Evolutionary conservation across 2,888 invertebrate genomes (phyloP), one percentile per base, ranked within the genome.

Genomic region (Helobdella robusta): DNA sequence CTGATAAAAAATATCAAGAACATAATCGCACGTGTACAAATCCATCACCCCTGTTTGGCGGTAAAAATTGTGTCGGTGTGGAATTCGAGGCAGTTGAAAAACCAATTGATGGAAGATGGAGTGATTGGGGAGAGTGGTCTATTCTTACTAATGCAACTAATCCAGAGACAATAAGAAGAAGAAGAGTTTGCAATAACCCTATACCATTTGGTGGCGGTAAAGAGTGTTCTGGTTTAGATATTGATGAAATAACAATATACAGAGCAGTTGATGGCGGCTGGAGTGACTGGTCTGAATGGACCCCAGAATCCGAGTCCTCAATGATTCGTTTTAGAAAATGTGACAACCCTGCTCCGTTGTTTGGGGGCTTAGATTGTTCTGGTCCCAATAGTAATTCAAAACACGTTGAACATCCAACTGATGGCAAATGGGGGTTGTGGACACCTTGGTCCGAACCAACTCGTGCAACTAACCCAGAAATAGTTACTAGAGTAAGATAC

Each of bases 1-100:
- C 34, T 18, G 36, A 35, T 40, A 40, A 40, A 30, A 11, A 56
- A 56, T n/a, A 56, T 30, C n/a, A 30, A 3, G 32, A 30, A 50
- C 70, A 79, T 6, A 66, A 68, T 2, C 73, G 79, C 28, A 67
- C 70, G 2, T 79, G 79, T 71, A 72, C 76, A 67, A 73, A 73
- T 56, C 78, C 79, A 1, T 63, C 68, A 15, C 75, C 78, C 1
- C 69, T 70, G 36, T 72, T 74, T 70, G 77, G 76, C 40, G 79
- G 79, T 20, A 35, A 48, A 5, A 32, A 32, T 36, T 62, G 62
- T 62, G 44, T 30, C 15, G 62, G 62, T 23, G 18, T 50, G 8
- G 15, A 56, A 28, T 56, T 25, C 11, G 56, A 56, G 32, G 25
- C 32, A 8, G 2, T 56, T 30, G n/a, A 28, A 15, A 30, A 48